phyloP scores from a whole-genome alignment of 2,888 invertebrate species.

The Anthoptus insignis region DNA sequence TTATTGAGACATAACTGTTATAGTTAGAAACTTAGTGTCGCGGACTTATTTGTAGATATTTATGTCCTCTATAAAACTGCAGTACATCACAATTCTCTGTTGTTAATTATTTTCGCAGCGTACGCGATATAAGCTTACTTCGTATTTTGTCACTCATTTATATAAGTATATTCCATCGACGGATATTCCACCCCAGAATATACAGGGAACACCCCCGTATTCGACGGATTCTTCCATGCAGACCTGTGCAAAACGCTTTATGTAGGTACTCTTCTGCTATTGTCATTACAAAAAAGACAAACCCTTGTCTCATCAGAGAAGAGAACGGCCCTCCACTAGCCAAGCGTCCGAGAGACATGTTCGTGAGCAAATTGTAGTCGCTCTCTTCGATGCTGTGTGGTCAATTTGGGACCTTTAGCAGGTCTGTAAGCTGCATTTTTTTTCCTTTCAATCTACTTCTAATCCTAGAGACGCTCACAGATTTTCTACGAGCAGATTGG shows the following conservation, averaged over 20 bases:
- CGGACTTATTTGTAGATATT: no score
- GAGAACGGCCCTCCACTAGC: constrained; percentile 5
- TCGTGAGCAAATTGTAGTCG: constrained; percentile 3
- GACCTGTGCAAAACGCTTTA: constrained; percentile 20
- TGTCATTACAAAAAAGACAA: constrained; percentile 42
- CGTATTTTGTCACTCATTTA: no score
- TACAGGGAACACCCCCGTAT: constrained; percentile 58
- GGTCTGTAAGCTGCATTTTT: constrained; percentile 18
- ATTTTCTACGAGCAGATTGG: neutral
- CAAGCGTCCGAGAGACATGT: neutral
- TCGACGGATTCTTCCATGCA: constrained; percentile 53
- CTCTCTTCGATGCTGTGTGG: neutral
- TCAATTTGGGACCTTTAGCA: constrained; percentile 24
- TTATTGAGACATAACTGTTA: no score
- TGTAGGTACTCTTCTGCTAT: constrained; percentile 43
- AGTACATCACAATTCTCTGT: no score
- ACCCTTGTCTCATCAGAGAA: constrained; percentile 21
- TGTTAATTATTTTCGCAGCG: no score
- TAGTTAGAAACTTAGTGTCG: no score
- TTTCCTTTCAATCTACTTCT: constrained; percentile 23
- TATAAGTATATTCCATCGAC: no score
- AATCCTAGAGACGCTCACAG: constrained; percentile 2
- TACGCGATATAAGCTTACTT: no score
- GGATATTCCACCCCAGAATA: constrained; percentile 39
- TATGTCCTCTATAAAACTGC: no score